Percentiles rank a stretch among this genome's conserved stretches.
Conservation (phyloP, 2,888 invertebrate genomes). For the Diogma glabrata region DNA sequence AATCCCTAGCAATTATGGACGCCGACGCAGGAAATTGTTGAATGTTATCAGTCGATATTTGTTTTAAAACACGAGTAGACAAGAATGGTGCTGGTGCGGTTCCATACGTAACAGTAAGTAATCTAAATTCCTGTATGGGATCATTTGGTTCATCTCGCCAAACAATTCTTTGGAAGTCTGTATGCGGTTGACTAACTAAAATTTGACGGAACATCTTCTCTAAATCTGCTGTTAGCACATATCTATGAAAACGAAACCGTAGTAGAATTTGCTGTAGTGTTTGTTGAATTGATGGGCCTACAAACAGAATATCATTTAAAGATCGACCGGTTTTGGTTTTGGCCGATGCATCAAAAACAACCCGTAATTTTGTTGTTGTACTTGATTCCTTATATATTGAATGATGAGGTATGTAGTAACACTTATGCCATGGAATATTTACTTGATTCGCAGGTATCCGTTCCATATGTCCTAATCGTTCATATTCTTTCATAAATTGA, state of each 20-base stretch:
- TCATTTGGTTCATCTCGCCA: constrained; percentile 10
- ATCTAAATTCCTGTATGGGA: constrained; percentile 11
- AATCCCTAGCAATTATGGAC: constrained; percentile 10
- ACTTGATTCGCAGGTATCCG: too few relatives aligned
- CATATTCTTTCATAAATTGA: too few relatives aligned
- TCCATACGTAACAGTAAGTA: constrained; percentile 12
- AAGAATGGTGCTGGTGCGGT: constrained; percentile 13
- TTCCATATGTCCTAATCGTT: too few relatives aligned
- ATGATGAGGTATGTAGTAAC: too few relatives aligned
- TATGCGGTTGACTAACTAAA: neutral
- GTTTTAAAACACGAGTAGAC: constrained; percentile 11
- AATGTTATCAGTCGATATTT: constrained; percentile 16
- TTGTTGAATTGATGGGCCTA: constrained; percentile 15
- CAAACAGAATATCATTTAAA: constrained; percentile 12
- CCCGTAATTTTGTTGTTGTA: too few relatives aligned
- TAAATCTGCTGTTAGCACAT: constrained; percentile 15
- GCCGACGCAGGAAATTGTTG: constrained; percentile 13
- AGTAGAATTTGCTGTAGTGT: constrained; percentile 16
- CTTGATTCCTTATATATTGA: too few relatives aligned
- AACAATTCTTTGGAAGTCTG: constrained; percentile 14
- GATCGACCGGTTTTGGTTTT: constrained; percentile 10
- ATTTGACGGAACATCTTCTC: constrained; percentile 15
- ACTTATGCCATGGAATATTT: too few relatives aligned
- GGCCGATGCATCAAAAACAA: too few relatives aligned
- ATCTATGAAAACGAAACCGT: constrained; percentile 5